Conservation (phyloP, 2,797 vertebrate genomes). For the Phalloptychus januarius region DNA sequence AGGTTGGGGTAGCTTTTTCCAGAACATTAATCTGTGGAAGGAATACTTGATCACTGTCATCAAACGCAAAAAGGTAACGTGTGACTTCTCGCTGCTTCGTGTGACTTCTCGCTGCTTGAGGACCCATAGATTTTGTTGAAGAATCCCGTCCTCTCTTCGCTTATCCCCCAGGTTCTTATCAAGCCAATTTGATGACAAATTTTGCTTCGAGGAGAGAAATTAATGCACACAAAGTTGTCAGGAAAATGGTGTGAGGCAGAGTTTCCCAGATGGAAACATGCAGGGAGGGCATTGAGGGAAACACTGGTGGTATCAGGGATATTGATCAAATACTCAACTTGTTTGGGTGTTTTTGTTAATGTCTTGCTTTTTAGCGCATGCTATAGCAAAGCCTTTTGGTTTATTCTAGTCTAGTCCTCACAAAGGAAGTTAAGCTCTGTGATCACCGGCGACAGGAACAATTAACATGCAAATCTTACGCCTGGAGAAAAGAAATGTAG, state of each 20-base stretch:
- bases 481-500: slow-evolving; percentile 1
- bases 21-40: not conserved
- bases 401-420: not conserved
- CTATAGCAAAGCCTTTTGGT: not conserved
- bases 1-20: not conserved
- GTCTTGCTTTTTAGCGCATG: not conserved
- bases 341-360: not conserved
- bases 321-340: not conserved
- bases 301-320: not conserved
- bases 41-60: not conserved
- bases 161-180: not conserved
- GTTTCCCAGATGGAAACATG: too few relatives aligned
- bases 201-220: not conserved
- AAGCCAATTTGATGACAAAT: not conserved
- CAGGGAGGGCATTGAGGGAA: too few relatives aligned
- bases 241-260: not conserved
- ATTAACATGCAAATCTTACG: not conserved
- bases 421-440: not conserved
- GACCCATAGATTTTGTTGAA: not conserved
- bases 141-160: not conserved
- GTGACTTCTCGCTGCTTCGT: too few relatives aligned
- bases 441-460: not conserved
- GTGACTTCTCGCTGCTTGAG: not conserved
- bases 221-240: not conserved
- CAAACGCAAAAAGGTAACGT: not conserved